These are phyloP conservation scores for Silurus aristotelis DNA, from an alignment of 2,797 vertebrate species.

Conservation along the genomic window DNA sequence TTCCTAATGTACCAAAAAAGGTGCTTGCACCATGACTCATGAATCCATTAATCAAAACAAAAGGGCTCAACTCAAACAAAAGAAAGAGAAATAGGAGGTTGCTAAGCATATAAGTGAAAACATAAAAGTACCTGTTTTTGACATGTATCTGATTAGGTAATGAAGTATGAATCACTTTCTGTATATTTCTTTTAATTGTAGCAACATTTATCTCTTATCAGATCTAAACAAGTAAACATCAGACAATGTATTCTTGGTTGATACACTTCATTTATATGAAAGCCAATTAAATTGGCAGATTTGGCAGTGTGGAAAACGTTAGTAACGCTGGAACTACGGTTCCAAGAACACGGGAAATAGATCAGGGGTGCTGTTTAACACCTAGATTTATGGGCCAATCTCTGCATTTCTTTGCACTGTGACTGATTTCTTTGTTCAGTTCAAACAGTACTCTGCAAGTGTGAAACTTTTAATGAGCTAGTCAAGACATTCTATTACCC, in stretches of 20 bases:
- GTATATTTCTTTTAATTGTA: not conserved
- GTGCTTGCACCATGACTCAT: not conserved
- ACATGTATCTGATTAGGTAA: not conserved
- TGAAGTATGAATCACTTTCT: not conserved
- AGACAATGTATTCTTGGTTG: not conserved
- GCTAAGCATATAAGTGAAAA: not conserved
- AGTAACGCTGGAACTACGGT: not conserved
- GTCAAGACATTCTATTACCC: not conserved
- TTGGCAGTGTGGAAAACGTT: not conserved
- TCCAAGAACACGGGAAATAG: not conserved
- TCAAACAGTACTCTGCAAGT: not conserved
- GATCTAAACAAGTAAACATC: not conserved
- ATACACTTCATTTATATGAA: not conserved
- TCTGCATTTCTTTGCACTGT: too few relatives aligned
- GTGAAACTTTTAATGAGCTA: not conserved
- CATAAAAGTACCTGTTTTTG: not conserved
- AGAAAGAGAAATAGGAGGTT: not conserved
- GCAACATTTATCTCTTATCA: not conserved
- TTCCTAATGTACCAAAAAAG: conserved; percentile 36
- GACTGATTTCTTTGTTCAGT: not conserved
- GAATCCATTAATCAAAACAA: not conserved
- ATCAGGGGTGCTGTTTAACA: not conserved
- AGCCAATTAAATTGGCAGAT: not conserved
- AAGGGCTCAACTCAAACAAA: not conserved
- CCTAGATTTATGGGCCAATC: not conserved